Percentiles rank a stretch among this genome's conserved stretches.
Conservation (phyloP, 2,797 vertebrate genomes). For the Semotilus atromaculatus region DNA sequence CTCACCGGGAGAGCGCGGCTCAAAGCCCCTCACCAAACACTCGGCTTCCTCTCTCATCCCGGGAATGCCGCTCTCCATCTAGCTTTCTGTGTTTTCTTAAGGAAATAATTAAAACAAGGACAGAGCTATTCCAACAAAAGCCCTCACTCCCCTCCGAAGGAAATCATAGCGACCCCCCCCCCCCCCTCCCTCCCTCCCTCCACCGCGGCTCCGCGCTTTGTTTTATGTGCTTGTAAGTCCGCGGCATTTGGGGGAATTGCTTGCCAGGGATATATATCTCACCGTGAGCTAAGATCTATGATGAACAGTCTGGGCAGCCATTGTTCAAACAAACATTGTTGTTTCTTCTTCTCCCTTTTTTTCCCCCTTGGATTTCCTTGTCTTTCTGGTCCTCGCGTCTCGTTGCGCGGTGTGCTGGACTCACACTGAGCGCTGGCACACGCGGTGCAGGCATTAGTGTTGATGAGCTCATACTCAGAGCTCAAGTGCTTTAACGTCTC, state of each 20-base stretch:
- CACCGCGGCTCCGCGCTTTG: conserved; percentile 62
- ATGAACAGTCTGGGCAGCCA: conserved; percentile 59
- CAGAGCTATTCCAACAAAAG: conserved; percentile 62
- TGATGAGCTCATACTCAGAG: conserved; percentile 68
- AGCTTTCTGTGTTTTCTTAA: conserved; percentile 76
- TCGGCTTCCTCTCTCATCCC: conserved; percentile 77
- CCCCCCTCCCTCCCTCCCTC: conserved; percentile 67
- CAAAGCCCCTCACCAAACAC: conserved; percentile 73
- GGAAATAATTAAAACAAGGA: conserved; percentile 84
- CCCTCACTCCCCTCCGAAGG: conserved; percentile 52
- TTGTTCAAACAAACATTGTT: conserved; percentile 62
- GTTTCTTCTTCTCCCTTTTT: conserved; percentile 41
- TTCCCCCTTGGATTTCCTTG: conserved; percentile 19
- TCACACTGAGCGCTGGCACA: conserved; percentile 30
- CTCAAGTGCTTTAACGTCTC: conserved; percentile 64
- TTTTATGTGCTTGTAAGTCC: conserved; percentile 75
- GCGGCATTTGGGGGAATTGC: conserved; percentile 66
- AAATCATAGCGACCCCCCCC: conserved; percentile 71
- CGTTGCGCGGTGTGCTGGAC: background rate
- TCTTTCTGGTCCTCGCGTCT: conserved; percentile 2
- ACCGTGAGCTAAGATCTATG: conserved; percentile 70
- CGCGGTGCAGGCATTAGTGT: conserved; percentile 50
- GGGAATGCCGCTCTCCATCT: conserved; percentile 67
- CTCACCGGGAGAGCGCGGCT: conserved; percentile 67
- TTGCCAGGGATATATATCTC: conserved; percentile 72